Conservation (phyloP, 2,888 invertebrate species). For the Napeogenes sylphis region DNA sequence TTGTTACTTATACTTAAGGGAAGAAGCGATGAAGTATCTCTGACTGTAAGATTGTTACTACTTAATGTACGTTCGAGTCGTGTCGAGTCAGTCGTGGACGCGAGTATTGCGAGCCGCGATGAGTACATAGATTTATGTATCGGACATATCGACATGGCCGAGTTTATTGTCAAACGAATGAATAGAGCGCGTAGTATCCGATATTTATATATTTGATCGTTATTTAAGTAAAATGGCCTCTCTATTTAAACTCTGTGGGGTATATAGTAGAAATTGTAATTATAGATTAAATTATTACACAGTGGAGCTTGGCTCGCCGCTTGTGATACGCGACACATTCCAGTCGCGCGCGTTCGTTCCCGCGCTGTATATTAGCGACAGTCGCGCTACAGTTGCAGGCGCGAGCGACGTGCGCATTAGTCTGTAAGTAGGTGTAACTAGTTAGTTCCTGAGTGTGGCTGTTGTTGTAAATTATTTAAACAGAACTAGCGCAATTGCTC, state of each 20-base stretch:
- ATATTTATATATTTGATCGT: conserved; percentile 6
- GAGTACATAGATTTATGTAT: conserved; percentile 14
- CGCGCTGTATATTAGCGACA: not conserved
- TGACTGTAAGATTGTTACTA: not conserved
- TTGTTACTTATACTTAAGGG: conserved; percentile 5
- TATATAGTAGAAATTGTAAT: conserved; percentile 35
- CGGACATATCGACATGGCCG: not conserved
- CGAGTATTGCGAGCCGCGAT: conserved; percentile 13
- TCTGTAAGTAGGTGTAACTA: conserved; percentile 40
- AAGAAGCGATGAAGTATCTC: not conserved
- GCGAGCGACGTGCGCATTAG: conserved; percentile 18
- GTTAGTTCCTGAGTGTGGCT: conserved; percentile 52
- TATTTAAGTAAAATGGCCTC: conserved; percentile 27
- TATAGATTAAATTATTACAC: conserved; percentile 28
- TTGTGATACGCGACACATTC: conserved; percentile 48
- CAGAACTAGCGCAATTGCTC: conserved; percentile 48
- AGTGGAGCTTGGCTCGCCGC: conserved; percentile 40
- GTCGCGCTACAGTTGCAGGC: not conserved
- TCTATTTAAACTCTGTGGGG: conserved; percentile 26
- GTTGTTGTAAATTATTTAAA: conserved; percentile 63
- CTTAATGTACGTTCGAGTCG: not conserved
- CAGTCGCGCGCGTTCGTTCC: conserved; percentile 17
- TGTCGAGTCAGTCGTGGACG: conserved; percentile 9
- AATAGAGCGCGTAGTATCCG: not conserved
- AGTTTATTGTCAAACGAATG: not conserved